Evolutionary conservation across 1,140 invertebrate species (phyloP), one percentile per base, ranked within the genome.

Genomic region (Drosophila nigrodunni): DNA sequence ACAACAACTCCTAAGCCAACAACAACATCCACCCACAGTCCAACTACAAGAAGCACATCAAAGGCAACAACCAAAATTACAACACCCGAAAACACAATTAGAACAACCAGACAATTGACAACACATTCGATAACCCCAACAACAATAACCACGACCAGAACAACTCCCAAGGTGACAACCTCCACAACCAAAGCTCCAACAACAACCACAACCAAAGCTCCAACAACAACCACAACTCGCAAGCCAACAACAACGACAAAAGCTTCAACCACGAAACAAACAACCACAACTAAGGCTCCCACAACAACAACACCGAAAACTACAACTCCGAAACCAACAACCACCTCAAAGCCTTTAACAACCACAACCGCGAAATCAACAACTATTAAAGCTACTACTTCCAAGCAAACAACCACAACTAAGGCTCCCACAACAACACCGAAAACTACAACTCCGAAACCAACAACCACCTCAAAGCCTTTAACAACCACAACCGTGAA

Each of bases 11-110:
- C 34, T 0, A 50, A 8, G 10, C 25, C 58, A 15, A 46, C 41
- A 3, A 10, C 52, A 34, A 25, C 47, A 44, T 11, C 52, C 39
- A 54, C 2, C 30, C 15, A 30, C 0, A 34, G 18, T 39, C 67
- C n/a, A 13, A 25, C 9, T 8, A 49, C 35, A 9, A 21, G 35
- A 9, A 25, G 60, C n/a, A 66, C 62, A 3, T 2, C 25, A 7
- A 18, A 93, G 72, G 92, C 18, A 44, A 49, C 21, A n/a, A 18
- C 49, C 6, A 35, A 50, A 35, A 37, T 18, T 11, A 54, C 43
- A 55, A 54, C 66, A 46, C 44, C 18, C 10, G 7, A 41, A 7
- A 41, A 34, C 7, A 21, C 70, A 30, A 65, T 39, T 13, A 49
- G 54, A 47, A 62, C 67, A 6, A 52, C 18, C 52, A 13, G 13